Evolutionary conservation across 2,888 invertebrate genomes (phyloP).

Genomic region (Galeopsomyia nigrocyanea): DNA sequence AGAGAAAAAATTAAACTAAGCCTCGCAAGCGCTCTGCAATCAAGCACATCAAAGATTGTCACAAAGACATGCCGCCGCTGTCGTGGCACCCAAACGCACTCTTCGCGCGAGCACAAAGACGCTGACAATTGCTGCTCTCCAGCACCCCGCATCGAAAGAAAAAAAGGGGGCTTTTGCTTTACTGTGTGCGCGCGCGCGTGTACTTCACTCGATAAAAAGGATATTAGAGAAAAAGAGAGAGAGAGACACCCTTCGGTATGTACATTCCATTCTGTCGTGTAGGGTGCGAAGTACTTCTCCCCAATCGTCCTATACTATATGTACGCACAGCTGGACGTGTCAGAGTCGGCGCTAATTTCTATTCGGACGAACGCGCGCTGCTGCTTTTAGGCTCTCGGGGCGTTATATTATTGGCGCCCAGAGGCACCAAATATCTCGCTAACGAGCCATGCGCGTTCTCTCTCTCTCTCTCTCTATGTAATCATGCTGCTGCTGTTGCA

Average conservation of each 20-base stretch:
- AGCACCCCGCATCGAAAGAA: conserved; percentile 57
- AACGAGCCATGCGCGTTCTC: conserved; percentile 38
- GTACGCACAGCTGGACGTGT: conserved; percentile 21
- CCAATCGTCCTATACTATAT: conserved; percentile 22
- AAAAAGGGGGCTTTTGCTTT: conserved; percentile 61
- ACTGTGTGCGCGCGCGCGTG: conserved; percentile 39
- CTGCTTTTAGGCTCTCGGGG: background rate
- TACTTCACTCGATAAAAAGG: conserved; percentile 57
- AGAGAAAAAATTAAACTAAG: too few relatives aligned
- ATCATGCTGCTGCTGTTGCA: background rate
- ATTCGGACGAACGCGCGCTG: conserved; percentile 24
- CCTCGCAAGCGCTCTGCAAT: too few relatives aligned
- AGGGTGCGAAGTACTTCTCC: conserved; percentile 48
- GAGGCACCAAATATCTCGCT: conserved; percentile 25
- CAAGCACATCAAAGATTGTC: too few relatives aligned
- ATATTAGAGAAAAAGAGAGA: conserved; percentile 56
- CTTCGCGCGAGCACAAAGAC: background rate
- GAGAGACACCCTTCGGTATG: conserved; percentile 41
- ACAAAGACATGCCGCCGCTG: too few relatives aligned
- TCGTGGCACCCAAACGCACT: too few relatives aligned
- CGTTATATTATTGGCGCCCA: conserved; percentile 25
- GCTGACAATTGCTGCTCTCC: conserved; percentile 68
- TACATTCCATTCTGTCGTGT: conserved; percentile 26
- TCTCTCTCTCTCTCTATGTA: background rate
- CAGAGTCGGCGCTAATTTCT: conserved; percentile 45